Percentiles rank a stretch among this genome's conserved stretches.
phyloP scores from a whole-genome alignment of 92 coral and sea anemone genomes.

The Palythoa heliodiscus region DNA sequence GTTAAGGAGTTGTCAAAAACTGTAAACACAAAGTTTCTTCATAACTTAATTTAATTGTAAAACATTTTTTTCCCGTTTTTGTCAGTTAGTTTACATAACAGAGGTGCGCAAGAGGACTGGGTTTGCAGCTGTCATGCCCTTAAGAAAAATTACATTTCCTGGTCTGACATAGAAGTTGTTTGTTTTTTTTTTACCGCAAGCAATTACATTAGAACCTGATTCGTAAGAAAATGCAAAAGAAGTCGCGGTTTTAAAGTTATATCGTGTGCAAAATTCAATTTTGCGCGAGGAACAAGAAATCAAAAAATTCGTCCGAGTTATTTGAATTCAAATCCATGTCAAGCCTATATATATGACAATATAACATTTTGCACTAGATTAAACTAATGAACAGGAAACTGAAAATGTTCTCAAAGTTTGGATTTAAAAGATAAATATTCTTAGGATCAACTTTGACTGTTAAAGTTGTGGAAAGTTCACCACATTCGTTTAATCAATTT shows the following conservation, averaged over 20 bases:
- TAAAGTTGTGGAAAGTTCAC: no score
- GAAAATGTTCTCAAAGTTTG: not conserved
- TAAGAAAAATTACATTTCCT: not conserved
- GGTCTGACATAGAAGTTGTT: not conserved
- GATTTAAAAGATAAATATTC: no score
- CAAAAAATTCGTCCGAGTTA: not conserved
- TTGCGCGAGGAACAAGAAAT: not conserved
- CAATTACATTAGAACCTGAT: not conserved
- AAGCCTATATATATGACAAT: not conserved
- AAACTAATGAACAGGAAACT: not conserved
- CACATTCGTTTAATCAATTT: no score
- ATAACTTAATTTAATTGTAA: not conserved
- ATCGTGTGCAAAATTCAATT: not conserved
- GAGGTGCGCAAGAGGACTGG: not conserved
- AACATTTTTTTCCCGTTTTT: not conserved
- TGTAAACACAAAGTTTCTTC: not conserved
- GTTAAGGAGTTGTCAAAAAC: not conserved
- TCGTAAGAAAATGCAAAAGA: not conserved
- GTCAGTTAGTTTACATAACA: not conserved
- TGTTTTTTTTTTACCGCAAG: not conserved
- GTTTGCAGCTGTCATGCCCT: not conserved
- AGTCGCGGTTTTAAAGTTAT: not conserved
- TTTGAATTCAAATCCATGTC: not conserved
- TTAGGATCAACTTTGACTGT: not conserved
- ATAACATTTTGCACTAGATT: not conserved